phyloP scores from a whole-genome alignment of 2,797 vertebrate species.

The Sitta carolinensis region DNA sequence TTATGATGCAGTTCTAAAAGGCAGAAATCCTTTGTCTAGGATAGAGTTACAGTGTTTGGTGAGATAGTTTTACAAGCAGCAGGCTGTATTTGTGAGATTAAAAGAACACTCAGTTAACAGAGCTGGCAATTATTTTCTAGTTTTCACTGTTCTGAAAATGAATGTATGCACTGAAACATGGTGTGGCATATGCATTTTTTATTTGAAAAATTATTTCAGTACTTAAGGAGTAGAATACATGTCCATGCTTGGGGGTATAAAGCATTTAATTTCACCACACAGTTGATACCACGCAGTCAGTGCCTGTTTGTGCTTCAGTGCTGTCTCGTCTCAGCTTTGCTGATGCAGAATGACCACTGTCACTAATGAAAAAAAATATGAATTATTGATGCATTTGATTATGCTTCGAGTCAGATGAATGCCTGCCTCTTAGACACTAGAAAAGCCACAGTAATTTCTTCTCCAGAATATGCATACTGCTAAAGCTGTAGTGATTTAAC shows the following conservation, averaged over 20 bases:
- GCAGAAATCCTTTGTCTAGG: neutral
- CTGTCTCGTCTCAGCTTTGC: neutral
- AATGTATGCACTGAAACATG: neutral
- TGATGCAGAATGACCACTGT: neutral
- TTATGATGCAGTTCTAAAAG: neutral
- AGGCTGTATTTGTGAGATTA: neutral
- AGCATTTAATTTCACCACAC: neutral
- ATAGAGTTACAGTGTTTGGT: neutral
- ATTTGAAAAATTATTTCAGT: neutral
- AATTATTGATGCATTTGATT: neutral
- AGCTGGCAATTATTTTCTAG: neutral
- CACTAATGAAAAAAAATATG: neutral
- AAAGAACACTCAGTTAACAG: neutral
- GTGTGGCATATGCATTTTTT: neutral
- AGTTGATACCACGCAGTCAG: neutral
- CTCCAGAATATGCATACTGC: accelerated
- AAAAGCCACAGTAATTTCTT: neutral
- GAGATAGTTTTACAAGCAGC: neutral
- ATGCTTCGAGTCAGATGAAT: neutral
- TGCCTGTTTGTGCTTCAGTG: neutral
- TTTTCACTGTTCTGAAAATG: neutral
- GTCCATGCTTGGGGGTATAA: neutral
- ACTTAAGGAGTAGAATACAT: neutral
- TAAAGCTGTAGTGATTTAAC: neutral
- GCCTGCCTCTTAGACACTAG: neutral